Base-by-base conservation (phyloP, 2,113 vertebrate species). In the Oncorhynchus nerka region DNA sequence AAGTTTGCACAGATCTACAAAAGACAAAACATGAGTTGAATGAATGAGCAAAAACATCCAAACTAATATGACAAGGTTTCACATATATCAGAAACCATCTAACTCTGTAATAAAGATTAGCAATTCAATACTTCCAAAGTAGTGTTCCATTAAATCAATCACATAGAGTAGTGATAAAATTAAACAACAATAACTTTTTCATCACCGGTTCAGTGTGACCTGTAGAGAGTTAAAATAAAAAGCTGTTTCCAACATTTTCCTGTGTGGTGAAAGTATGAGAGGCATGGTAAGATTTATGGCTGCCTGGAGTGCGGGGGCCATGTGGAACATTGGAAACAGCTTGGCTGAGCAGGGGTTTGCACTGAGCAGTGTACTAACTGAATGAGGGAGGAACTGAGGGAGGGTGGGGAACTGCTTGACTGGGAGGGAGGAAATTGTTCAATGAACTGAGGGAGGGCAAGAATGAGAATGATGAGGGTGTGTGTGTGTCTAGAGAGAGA, bases 1-100 rank as follows among this genome's bases (percentile, higher is more conserved):
- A 99, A 92, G 89, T 96, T 97, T 75, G 97, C 96, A 87, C 97
- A 99, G 77, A 99, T 97, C 97, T 99, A 83, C 11, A 85, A 71
- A 79, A 28, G 30, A 84, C 68, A 77, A 81, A 22, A 22, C 72
- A 48, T 26, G 68, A 69, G 22, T 70, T 11, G 11, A 22, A 49
- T 24, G 19, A 45, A 8, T 45, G 12, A 16, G 28, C 12, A 32
- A 34, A 32, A 16, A 32, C 5, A 32, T 6, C 26, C n/a, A 34
- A 28, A 28, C 3, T 34, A 34, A 68, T 30, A 20, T 13, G 34
- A 57, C 8, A 45, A 11, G 4, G 5, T 57, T 20, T 57, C 34
- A 39, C 3, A 69, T 4, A 13, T 19, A 45, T 57, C 55, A 57
- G 16, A 20, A 57, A 57, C 19, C 51, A 61, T n/a, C 16, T n/a